Conservation (phyloP, 2,113 vertebrate genomes). For the Rhineura floridana region DNA sequence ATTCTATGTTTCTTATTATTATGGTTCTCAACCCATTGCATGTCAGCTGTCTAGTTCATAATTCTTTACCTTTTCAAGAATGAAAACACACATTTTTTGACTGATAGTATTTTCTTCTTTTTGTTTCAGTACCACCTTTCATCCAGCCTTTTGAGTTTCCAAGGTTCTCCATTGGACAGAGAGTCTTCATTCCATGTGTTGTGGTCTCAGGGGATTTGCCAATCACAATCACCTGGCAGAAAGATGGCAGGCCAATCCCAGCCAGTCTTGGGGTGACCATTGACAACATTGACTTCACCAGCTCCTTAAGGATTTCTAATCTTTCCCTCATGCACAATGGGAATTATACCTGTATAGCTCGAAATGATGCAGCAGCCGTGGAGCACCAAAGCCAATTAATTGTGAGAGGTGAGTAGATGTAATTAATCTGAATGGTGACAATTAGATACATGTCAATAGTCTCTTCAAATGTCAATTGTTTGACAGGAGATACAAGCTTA, state of each 20-base stretch:
- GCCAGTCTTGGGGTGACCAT: slow-evolving; percentile 94
- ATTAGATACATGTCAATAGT: fast-evolving
- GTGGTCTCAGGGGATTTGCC: slow-evolving; percentile 97
- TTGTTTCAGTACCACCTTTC: slow-evolving; percentile 89
- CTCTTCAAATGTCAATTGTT: background rate
- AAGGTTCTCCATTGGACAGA: slow-evolving; percentile 95
- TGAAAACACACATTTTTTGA: fast-evolving
- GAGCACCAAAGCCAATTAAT: slow-evolving; percentile 97
- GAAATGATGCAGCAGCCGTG: slow-evolving; percentile 93
- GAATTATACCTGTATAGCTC: slow-evolving; percentile 98
- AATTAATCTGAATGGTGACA: background rate
- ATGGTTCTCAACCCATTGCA: background rate
- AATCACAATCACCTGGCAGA: slow-evolving; percentile 99
- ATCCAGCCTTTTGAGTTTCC: slow-evolving; percentile 98
- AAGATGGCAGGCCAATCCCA: slow-evolving; percentile 92
- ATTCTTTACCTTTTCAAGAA: background rate
- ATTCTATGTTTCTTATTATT: background rate
- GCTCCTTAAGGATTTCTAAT: slow-evolving; percentile 95
- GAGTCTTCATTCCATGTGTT: slow-evolving; percentile 97
- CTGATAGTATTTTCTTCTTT: background rate
- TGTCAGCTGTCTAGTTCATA: background rate
- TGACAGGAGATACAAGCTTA: background rate
- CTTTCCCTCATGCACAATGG: slow-evolving; percentile 96
- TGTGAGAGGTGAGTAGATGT: slow-evolving; percentile 86
- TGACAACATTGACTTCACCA: slow-evolving; percentile 98